Evolutionary conservation across 1,140 invertebrate species (phyloP).

Genomic region (Heliconius congener): DNA sequence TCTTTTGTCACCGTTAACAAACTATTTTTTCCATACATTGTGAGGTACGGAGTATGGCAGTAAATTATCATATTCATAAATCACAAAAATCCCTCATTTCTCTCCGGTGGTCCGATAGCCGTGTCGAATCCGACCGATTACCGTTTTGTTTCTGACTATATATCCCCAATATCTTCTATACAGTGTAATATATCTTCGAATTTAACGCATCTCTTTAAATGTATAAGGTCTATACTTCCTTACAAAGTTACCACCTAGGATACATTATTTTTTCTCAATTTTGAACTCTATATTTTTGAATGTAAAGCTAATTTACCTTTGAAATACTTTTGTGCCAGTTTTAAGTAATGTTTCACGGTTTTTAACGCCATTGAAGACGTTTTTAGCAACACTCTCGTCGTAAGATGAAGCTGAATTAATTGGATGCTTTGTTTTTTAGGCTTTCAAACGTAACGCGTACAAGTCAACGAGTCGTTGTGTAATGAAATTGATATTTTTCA

Average conservation of each 20-base stretch:
- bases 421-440: slow-evolving; percentile 41
- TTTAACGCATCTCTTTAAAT: background rate
- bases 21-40: too few relatives aligned
- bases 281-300: background rate
- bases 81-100: slow-evolving; percentile 39
- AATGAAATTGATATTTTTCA: too few relatives aligned
- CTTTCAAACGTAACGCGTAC: slow-evolving; percentile 23
- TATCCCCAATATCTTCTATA: slow-evolving; percentile 17
- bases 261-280: background rate
- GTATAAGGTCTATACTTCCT: slow-evolving; percentile 6
- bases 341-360: slow-evolving; percentile 33
- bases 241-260: background rate
- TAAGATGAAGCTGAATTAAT: slow-evolving; percentile 53
- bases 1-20: too few relatives aligned
- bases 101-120: slow-evolving; percentile 48
- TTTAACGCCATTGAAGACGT: slow-evolving; percentile 24
- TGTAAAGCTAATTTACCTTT: slow-evolving; percentile 1
- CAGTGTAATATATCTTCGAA: background rate
- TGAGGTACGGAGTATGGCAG: slow-evolving; percentile 23
- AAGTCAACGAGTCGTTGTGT: background rate
- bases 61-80: slow-evolving; percentile 44
- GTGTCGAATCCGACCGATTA: slow-evolving; percentile 61
- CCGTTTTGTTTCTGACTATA: slow-evolving; percentile 55
- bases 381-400: slow-evolving; percentile 25
- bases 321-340: background rate